Base-by-base conservation (phyloP, 2,113 vertebrate genomes). In the Phaethornis superciliosus region DNA sequence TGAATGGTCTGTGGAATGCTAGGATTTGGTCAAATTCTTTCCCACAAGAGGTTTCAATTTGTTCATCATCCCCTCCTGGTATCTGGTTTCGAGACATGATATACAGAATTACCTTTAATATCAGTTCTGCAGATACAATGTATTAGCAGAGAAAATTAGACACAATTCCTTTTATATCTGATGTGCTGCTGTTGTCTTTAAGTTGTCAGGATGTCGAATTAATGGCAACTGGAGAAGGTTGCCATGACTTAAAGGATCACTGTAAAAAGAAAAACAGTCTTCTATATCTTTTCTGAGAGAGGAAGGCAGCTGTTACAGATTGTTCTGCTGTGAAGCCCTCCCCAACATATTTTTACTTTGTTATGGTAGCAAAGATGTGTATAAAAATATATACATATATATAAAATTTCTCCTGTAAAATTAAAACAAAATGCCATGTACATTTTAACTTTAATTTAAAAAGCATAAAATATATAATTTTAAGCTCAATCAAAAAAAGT, bases 21-120 rank as follows among this genome's bases (percentile, higher is more conserved):
- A 95, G 97, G 96, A 97, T 97, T 97, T 95, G 96, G 95, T 96
- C 91, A 72, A 95, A 93, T 95, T 95, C 96, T 98, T 98, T 98
- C 98, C 98, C 98, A 98, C 98, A 97, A 98, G 97, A 97, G 97
- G 97, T 97, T 97, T 97, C 95, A 96, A 97, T 98, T 97, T 98
- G 97, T 97, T 97, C 95, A 86, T 97, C 97, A 84, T 96, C 97
- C 96, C 96, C 90, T 97, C 85, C 92, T 62, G 79, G 97, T 97
- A 93, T 98, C 98, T 97, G 92, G 97, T 98, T 98, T 98, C 98
- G 67, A 97, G 97, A 98, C 97, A 96, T 60, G 96, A 97, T 96
- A 97, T 97, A 96, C 97, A 92, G 97, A 97, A 97, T 98, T 98
- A 98, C 98, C 97, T 98, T 97, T 97, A 87, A 97, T 95, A 97